A percentile compares a stretch with the other conserved stretches of the same genome.
Evolutionary conservation across 2,113 vertebrate species (phyloP).

Genomic region (Lepisosteus osseus): DNA sequence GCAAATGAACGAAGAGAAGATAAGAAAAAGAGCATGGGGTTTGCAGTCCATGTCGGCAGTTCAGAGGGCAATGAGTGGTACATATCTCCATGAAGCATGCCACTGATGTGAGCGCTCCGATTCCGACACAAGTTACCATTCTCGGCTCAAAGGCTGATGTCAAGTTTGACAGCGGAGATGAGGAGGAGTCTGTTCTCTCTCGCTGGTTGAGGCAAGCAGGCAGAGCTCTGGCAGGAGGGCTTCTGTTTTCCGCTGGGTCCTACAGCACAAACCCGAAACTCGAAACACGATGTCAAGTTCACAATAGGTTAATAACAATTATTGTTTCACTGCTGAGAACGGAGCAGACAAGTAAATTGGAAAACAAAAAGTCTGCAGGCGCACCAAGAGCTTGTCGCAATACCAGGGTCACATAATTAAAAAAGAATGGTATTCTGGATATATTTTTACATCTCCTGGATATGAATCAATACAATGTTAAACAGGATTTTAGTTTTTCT

Average conservation of each 20-base stretch:
- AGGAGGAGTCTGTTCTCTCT: conserved; percentile 67
- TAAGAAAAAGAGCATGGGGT: conserved; percentile 60
- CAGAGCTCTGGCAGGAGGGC: conserved; percentile 14
- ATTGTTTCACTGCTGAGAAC: no score
- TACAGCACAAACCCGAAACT: conserved; percentile 40
- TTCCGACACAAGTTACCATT: conserved; percentile 71
- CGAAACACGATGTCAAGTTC: conserved; percentile 38
- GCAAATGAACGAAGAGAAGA: conserved; percentile 56
- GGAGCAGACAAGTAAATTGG: no score
- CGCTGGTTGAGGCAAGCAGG: conserved; percentile 1
- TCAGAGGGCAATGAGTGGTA: conserved; percentile 76
- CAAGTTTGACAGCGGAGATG: conserved; percentile 81
- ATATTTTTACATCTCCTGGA: no score
- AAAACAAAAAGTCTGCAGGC: no score
- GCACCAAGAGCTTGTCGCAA: no score
- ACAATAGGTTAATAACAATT: conserved; percentile 47
- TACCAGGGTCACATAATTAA: no score
- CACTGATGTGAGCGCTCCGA: conserved; percentile 77
- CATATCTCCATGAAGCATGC: conserved; percentile 88
- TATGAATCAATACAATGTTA: no score
- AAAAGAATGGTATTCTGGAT: no score
- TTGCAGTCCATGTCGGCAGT: conserved; percentile 87
- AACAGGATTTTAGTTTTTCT: no score
- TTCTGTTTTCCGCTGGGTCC: conserved; percentile 68
- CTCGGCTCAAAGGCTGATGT: conserved; percentile 73